Base-by-base conservation (phyloP, 2,888 invertebrate genomes). In the Megamerina dolium region DNA sequence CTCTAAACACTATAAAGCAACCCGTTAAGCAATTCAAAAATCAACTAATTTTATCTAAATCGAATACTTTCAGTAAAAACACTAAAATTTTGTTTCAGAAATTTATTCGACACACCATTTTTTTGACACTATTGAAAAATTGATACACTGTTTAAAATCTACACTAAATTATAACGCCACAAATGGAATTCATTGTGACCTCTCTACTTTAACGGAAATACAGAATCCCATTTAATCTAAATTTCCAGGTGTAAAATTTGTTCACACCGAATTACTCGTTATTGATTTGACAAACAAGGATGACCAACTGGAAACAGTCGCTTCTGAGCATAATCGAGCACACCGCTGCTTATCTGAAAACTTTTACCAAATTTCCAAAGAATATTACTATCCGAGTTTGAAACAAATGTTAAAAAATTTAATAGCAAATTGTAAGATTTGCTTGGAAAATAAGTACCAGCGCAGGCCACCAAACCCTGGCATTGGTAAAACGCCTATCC, bases 251-350 rank as follows among this genome's bases (percentile, higher is more conserved):
- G n/a, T n/a, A 8, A 23, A 44, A 44, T 50, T 50, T 37, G 21
- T 42, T 19, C 37, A 41, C 30, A 41, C 43, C 5, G 27, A 41
- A 13, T n/a, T 34, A 5, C 30, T 45, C 13, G 39, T 50, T 4
- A 48, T 41, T 8, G 49, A 52, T 40, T 39, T 52, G 21, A 44
- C 35, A 30, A 46, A 49, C 29, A 27, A 21, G 27, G 39, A 52
- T 21, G 36, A 47, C 16, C 47, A 49, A 23, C 18, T 39, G 19
- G 46, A 48, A 45, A 30, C 37, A 10, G 29, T 45, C 33, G 19
- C 14, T 17, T 35, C 35, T 5, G 43, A 43, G 23, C 47, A 43
- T 30, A 43, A 47, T 13, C 31, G 47, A 10, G 23, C 23, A 6
- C 23, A 23, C 23, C 6, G 23, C 8, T 6, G 23, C 6, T 10